Percentiles rank a stretch among this genome's conserved stretches.
Evolutionary conservation across 2,888 invertebrate species (phyloP).

Genomic region (Trachelus troglodyta): DNA sequence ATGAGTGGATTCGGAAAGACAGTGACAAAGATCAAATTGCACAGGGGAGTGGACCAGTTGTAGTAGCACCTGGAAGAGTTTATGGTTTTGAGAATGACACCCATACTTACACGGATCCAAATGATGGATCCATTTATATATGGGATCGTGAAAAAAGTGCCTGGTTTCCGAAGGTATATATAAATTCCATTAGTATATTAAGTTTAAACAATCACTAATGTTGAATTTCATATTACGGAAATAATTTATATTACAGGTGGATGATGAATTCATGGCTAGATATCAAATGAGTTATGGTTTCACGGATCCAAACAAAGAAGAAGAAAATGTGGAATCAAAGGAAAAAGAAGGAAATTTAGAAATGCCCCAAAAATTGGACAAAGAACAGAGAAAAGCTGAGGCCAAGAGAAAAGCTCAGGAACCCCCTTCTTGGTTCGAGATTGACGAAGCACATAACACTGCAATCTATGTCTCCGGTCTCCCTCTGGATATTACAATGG

Average conservation of each 20-base stretch:
- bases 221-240: slow-evolving; percentile 2
- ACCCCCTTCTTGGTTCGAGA: slow-evolving; percentile 90
- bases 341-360: slow-evolving; percentile 59
- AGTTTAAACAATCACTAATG: neutral
- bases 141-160: slow-evolving; percentile 93
- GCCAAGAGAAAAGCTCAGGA: slow-evolving; percentile 68
- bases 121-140: slow-evolving; percentile 89
- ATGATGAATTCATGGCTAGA: slow-evolving; percentile 94
- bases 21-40: slow-evolving; percentile 34
- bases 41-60: slow-evolving; percentile 38
- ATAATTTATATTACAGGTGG: slow-evolving; percentile 70
- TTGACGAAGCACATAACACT: slow-evolving; percentile 88
- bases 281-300: slow-evolving; percentile 97
- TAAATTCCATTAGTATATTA: neutral
- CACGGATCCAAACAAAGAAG: slow-evolving; percentile 71
- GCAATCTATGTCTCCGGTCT: slow-evolving; percentile 96
- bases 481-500: slow-evolving; percentile 87
- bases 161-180: slow-evolving; percentile 89
- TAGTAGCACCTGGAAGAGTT: slow-evolving; percentile 56
- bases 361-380: slow-evolving; percentile 32
- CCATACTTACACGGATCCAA: slow-evolving; percentile 81
- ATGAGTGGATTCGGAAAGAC: slow-evolving; percentile 70
- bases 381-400: slow-evolving; percentile 54
- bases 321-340: slow-evolving; percentile 42
- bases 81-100: slow-evolving; percentile 83